These are phyloP conservation scores for Meles meles DNA, from an alignment of 2,113 vertebrate genomes.

Conservation along the genomic window DNA sequence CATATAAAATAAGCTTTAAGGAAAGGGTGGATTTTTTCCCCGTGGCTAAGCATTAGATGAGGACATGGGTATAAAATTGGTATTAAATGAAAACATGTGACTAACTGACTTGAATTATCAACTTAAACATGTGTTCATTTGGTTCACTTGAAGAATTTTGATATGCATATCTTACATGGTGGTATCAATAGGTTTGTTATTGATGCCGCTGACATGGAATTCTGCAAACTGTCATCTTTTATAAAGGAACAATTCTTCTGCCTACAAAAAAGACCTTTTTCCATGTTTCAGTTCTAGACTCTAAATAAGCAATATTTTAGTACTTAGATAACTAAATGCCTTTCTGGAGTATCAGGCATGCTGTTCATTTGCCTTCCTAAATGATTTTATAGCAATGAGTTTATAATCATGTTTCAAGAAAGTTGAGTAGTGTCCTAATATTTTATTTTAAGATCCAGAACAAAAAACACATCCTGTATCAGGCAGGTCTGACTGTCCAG, in stretches of 20 bases:
- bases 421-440: neutral
- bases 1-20: neutral
- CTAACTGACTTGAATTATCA: neutral
- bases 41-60: neutral
- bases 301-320: slow-evolving; percentile 38
- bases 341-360: slow-evolving; percentile 4
- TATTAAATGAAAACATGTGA: neutral
- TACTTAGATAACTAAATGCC: neutral
- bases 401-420: slow-evolving; percentile 1
- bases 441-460: neutral
- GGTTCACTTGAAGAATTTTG: neutral
- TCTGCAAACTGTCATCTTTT: neutral
- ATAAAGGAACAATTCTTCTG: slow-evolving; percentile 4
- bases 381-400: neutral
- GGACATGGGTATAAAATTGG: neutral
- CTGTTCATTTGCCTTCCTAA: slow-evolving; percentile 24
- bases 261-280: slow-evolving; percentile 47
- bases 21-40: neutral
- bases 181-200: neutral
- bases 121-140: neutral
- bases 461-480: neutral
- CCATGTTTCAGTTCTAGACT: neutral
- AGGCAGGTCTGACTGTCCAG: neutral
- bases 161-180: neutral
- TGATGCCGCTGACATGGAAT: neutral